Conservation (phyloP, 2,797 vertebrate genomes). For the Clarias fuscus region DNA sequence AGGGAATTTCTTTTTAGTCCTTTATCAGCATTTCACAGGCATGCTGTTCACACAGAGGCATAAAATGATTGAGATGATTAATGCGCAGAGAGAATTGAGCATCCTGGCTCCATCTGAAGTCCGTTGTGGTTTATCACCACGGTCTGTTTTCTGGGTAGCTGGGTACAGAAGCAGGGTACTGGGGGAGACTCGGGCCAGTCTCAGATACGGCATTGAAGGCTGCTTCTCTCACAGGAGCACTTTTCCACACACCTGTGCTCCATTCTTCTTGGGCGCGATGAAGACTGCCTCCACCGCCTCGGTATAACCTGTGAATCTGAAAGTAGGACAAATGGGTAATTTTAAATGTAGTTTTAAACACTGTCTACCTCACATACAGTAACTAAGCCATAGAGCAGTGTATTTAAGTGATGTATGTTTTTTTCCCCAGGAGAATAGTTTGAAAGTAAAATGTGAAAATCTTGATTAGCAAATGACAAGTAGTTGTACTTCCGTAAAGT, state of each 20-base stretch:
- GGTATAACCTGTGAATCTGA: constrained; percentile 90
- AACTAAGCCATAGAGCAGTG: not conserved
- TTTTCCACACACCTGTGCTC: constrained; percentile 85
- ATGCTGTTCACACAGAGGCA: constrained; percentile 18
- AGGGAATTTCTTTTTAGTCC: not conserved
- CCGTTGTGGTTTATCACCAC: constrained; percentile 71
- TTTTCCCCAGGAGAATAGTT: not conserved
- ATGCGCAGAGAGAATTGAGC: constrained; percentile 5
- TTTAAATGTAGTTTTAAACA: not conserved
- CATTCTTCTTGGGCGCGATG: constrained; percentile 91
- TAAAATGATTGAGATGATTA: constrained; percentile 12
- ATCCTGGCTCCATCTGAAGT: constrained; percentile 65
- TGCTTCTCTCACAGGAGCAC: constrained; percentile 79
- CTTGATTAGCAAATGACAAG: not conserved
- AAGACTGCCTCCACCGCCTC: constrained; percentile 87
- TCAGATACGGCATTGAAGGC: constrained; percentile 83
- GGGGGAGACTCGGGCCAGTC: constrained; percentile 78
- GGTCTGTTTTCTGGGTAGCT: constrained; percentile 83
- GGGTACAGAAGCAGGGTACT: constrained; percentile 88
- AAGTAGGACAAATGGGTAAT: not conserved
- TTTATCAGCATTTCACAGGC: constrained; percentile 24
- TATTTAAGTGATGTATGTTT: not conserved
- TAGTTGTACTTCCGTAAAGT: not conserved
- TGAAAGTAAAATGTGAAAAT: not conserved
- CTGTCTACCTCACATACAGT: not conserved